Evolutionary conservation across 2,797 vertebrate species (phyloP).

Genomic region (Nannoperca obscura): DNA sequence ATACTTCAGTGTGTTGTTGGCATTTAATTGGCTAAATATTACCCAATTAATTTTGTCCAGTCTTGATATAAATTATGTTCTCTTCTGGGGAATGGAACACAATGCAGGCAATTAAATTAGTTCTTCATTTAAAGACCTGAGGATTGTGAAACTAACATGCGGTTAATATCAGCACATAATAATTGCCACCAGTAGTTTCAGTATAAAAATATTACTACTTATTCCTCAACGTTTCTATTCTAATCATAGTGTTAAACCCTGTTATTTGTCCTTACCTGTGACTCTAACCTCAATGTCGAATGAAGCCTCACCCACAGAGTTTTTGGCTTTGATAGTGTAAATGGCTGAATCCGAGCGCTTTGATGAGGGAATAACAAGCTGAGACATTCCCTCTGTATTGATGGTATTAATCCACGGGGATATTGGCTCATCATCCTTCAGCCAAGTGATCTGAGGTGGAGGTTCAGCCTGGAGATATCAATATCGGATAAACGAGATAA

Average conservation of each 20-base stretch:
- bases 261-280: slow-evolving; percentile 83
- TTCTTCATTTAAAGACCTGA: neutral
- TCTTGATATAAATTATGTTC: neutral
- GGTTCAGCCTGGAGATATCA: slow-evolving; percentile 85
- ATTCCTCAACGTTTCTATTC: neutral
- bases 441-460: slow-evolving; percentile 87
- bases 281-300: slow-evolving; percentile 88
- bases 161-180: neutral
- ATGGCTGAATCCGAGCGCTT: slow-evolving; percentile 85
- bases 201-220: neutral
- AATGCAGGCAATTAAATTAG: neutral
- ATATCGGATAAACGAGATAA: slow-evolving; percentile 30
- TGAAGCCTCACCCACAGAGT: slow-evolving; percentile 79
- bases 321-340: slow-evolving; percentile 87
- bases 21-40: slow-evolving; percentile 19
- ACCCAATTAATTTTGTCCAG: neutral
- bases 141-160: neutral
- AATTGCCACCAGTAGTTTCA: neutral
- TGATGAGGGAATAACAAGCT: slow-evolving; percentile 87
- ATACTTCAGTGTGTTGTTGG: neutral
- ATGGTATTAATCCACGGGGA: slow-evolving; percentile 78
- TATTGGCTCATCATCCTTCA: slow-evolving; percentile 87
- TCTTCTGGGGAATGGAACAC: neutral
- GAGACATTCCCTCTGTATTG: slow-evolving; percentile 82
- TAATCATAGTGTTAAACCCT: neutral